Conservation (phyloP, 1,140 invertebrate genomes). For the Sipha flava region DNA sequence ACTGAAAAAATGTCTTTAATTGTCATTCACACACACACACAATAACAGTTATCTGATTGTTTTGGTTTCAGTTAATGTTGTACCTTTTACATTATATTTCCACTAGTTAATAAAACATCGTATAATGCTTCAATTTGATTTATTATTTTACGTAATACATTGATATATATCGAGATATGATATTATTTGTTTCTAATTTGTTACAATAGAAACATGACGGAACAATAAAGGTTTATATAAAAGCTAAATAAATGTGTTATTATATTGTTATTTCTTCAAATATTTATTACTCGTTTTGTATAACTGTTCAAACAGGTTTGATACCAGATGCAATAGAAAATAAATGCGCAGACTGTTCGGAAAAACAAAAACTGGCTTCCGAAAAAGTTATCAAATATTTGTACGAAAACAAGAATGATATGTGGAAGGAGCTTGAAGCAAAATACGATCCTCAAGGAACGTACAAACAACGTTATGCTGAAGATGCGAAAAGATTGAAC, state of each 20-base stretch:
- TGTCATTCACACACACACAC: background rate
- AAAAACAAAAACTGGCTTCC: conserved; percentile 48
- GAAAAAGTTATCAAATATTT: conserved; percentile 38
- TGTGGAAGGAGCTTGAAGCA: conserved; percentile 37
- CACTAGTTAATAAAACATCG: too few relatives aligned
- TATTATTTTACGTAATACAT: too few relatives aligned
- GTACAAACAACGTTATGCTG: conserved; percentile 47
- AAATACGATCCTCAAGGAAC: conserved; percentile 40
- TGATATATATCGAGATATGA: too few relatives aligned
- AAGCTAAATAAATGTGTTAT: too few relatives aligned
- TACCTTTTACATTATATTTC: background rate
- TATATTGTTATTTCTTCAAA: background rate
- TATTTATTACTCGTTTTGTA: background rate
- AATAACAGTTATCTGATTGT: background rate
- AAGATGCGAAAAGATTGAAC: conserved; percentile 44
- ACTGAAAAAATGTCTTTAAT: background rate
- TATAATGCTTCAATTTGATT: background rate
- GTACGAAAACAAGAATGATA: conserved; percentile 36
- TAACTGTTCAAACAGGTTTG: conserved; percentile 47
- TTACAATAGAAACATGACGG: too few relatives aligned
- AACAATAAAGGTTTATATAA: background rate
- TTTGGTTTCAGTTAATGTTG: background rate
- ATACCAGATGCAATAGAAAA: conserved; percentile 55
- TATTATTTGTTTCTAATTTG: too few relatives aligned
- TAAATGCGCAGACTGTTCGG: conserved; percentile 53